Evolutionary conservation across 2,888 invertebrate species (phyloP).

Genomic region (Koerneria pararmatus): DNA sequence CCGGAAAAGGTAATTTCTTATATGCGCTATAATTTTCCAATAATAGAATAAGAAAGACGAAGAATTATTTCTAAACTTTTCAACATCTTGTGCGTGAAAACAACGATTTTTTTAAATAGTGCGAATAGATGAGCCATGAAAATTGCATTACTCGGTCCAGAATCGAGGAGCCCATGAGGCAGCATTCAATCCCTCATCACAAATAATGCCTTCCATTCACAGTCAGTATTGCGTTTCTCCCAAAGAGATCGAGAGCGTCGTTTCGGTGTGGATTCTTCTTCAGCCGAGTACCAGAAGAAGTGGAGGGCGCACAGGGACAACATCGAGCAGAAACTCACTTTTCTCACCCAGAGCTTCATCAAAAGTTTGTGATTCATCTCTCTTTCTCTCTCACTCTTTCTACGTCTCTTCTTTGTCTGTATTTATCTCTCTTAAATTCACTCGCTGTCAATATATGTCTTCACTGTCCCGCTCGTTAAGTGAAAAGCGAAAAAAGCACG

Average conservation of each 20-base stretch:
- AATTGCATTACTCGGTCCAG: too few relatives aligned
- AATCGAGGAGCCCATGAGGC: neutral
- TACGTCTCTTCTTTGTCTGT: slow-evolving; percentile 61
- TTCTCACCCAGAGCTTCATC: slow-evolving; percentile 78
- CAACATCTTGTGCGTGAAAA: too few relatives aligned
- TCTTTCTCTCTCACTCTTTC: neutral
- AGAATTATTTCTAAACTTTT: neutral
- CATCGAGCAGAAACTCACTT: slow-evolving; percentile 72
- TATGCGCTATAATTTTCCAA: neutral
- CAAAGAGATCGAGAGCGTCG: slow-evolving; percentile 63
- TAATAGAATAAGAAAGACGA: neutral
- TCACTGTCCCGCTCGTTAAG: neutral
- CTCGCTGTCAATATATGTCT: neutral
- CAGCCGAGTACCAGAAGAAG: slow-evolving; percentile 72
- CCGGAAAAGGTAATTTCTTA: slow-evolving; percentile 69
- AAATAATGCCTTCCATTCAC: slow-evolving; percentile 38
- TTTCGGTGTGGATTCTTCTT: slow-evolving; percentile 60
- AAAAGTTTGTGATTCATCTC: slow-evolving; percentile 64
- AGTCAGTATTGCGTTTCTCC: slow-evolving; percentile 72
- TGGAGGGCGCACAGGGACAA: slow-evolving; percentile 73
- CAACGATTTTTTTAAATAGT: too few relatives aligned
- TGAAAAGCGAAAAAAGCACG: neutral
- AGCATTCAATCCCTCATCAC: neutral
- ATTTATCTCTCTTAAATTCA: neutral
- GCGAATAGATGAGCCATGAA: too few relatives aligned